Conservation (phyloP, 2,113 vertebrate species). For the Amphiprion percula region DNA sequence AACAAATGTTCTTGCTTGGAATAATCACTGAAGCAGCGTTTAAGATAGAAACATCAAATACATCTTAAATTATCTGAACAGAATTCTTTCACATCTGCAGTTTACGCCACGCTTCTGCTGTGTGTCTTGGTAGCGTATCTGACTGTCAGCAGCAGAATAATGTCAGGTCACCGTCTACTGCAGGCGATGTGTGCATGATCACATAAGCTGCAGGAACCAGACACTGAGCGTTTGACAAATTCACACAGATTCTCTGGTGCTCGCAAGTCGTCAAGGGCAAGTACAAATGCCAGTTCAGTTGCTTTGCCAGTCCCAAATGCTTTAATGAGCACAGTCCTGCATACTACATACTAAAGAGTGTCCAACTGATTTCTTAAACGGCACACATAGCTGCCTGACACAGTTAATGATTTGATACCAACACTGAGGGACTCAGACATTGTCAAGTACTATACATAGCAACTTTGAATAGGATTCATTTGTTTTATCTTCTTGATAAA, state of each 20-base stretch:
- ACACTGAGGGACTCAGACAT: constrained; percentile 23
- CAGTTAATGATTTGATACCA: constrained; percentile 15
- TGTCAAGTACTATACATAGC: not conserved
- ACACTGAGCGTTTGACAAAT: constrained; percentile 2
- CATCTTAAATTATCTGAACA: too few species aligned
- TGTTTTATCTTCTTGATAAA: not conserved
- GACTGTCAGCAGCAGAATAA: not conserved
- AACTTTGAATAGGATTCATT: not conserved
- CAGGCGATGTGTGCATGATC: constrained; percentile 20
- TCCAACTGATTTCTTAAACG: not conserved
- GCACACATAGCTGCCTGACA: not conserved
- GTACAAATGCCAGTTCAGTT: not conserved
- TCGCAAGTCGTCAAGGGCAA: not conserved
- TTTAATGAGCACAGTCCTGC: constrained; percentile 1
- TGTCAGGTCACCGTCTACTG: constrained; percentile 23
- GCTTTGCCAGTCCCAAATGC: not conserved
- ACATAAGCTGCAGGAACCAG: constrained; percentile 2
- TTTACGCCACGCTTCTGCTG: not conserved
- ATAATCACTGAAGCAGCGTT: too few species aligned
- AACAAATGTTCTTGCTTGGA: too few species aligned
- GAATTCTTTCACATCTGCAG: not conserved
- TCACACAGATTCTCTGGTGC: not conserved
- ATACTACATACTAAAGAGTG: constrained; percentile 7
- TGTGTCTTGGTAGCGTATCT: not conserved
- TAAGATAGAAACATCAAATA: too few species aligned